Evolutionary conservation across 2,113 vertebrate species (phyloP).

Genomic region (Hemiscyllium ocellatum): DNA sequence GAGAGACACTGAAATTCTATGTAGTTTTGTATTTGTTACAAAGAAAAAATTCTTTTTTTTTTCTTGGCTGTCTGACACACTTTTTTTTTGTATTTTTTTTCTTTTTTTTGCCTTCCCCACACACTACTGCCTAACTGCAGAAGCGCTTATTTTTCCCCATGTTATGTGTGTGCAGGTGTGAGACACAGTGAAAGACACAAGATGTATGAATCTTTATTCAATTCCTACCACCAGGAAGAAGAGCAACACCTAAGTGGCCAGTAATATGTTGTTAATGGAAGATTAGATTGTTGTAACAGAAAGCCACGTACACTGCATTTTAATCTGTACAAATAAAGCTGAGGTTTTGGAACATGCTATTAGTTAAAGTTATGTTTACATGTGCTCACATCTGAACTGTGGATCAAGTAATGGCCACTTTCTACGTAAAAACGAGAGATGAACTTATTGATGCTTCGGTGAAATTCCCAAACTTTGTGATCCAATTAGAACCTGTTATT

Average conservation of each 20-base stretch:
- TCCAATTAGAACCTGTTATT: neutral
- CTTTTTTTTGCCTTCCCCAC: too few relatives aligned
- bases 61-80: too few relatives aligned
- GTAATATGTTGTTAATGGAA: slow-evolving; percentile 42
- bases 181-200: too few relatives aligned
- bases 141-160: too few relatives aligned
- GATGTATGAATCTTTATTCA: too few relatives aligned
- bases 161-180: too few relatives aligned
- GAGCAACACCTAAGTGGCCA: too few relatives aligned
- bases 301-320: slow-evolving; percentile 52
- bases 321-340: slow-evolving; percentile 68
- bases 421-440: neutral
- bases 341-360: slow-evolving; percentile 59
- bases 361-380: neutral
- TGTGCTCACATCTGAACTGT: neutral
- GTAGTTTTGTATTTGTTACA: slow-evolving; percentile 49
- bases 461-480: neutral
- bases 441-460: neutral
- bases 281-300: slow-evolving; percentile 46
- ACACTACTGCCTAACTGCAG: too few relatives aligned
- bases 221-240: too few relatives aligned
- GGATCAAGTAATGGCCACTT: too few relatives aligned
- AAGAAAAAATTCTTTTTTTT: slow-evolving; percentile 38
- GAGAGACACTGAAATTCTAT: slow-evolving; percentile 75
- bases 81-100: too few relatives aligned